These are phyloP conservation scores for Charadrius vociferus DNA, from an alignment of 2,113 vertebrate species.

Conservation along the genomic window DNA sequence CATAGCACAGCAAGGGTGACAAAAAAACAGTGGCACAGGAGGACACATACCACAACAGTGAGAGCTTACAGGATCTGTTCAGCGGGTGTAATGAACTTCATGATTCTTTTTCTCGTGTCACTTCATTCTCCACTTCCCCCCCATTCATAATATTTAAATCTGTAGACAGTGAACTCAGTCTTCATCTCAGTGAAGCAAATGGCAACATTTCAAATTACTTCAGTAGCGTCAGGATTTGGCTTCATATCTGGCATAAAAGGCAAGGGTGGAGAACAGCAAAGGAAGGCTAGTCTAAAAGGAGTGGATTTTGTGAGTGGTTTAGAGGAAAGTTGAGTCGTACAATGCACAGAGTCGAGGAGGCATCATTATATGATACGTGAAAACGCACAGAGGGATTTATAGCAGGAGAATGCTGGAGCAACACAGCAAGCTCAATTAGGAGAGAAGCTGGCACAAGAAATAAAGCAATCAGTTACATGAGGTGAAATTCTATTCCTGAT, in stretches of 20 bases:
- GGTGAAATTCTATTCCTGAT: neutral
- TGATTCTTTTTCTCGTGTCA: neutral
- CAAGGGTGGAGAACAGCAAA: conserved; percentile 5
- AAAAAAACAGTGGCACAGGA: neutral
- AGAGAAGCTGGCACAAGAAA: neutral
- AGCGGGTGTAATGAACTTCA: neutral
- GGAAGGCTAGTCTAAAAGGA: neutral
- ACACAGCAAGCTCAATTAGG: neutral
- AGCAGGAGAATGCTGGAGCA: neutral
- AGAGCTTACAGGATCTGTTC: conserved; percentile 19
- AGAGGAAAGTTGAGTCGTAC: neutral
- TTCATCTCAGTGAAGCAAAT: neutral
- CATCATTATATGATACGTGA: rapidly evolving
- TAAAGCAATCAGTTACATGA: neutral
- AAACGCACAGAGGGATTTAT: neutral
- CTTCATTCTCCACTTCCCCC: neutral
- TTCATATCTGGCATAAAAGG: neutral
- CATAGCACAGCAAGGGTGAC: neutral
- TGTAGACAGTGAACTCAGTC: conserved; percentile 26
- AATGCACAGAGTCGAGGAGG: neutral
- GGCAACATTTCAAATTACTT: conserved; percentile 22
- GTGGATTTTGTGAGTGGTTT: neutral
- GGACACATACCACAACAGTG: neutral
- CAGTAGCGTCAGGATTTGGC: neutral
- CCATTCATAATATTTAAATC: conserved; percentile 44